A percentile compares a stretch with the other conserved stretches of the same genome.
Conservation (phyloP, 2,888 invertebrate species). For the Plagodis dolabraria region DNA sequence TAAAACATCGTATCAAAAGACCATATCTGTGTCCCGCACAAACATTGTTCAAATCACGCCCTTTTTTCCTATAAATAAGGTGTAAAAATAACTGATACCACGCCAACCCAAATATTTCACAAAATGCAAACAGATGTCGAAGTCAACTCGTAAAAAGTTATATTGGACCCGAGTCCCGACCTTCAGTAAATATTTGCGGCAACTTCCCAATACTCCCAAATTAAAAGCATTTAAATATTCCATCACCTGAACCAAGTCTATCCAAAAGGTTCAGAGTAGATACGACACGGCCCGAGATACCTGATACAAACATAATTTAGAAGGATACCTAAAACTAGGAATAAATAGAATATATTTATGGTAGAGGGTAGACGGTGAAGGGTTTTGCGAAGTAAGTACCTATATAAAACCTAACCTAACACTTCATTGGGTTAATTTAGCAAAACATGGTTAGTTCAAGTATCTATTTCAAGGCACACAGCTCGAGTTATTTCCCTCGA, state of each 20-base stretch:
- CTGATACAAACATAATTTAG: no score
- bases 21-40: no score
- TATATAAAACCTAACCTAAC: no score
- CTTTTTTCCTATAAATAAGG: not conserved
- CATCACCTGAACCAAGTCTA: constrained; percentile 1
- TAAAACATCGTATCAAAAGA: no score
- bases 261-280: no score
- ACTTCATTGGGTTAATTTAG: not conserved
- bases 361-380: no score
- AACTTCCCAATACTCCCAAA: constrained; percentile 5
- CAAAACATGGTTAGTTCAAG: constrained; percentile 5
- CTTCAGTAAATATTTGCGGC: constrained; percentile 6
- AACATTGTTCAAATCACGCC: no score
- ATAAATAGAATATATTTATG: no score
- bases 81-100: no score
- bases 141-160: constrained; percentile 7
- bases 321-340: no score
- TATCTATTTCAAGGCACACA: constrained; percentile 8
- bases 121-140: constrained; percentile 1
- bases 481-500: constrained; percentile 6
- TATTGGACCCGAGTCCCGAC: constrained; percentile 3
- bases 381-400: no score
- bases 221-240: not conserved
- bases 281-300: no score
- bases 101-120: not conserved